These are phyloP conservation scores for Ceratosolen solmsi DNA, from an alignment of 1,140 invertebrate species.

Conservation along the genomic window DNA sequence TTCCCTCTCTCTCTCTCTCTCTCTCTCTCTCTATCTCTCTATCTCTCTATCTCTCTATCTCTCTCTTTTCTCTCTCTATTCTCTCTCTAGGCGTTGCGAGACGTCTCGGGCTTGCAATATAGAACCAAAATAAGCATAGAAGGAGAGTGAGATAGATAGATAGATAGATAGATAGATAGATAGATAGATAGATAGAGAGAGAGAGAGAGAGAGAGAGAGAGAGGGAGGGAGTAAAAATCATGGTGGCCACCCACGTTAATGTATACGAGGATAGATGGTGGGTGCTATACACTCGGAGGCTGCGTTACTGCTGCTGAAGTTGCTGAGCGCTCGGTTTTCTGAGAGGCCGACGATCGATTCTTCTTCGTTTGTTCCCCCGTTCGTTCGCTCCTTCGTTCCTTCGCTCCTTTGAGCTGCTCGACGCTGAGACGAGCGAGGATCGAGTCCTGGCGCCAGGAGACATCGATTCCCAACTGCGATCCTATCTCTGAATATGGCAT, in stretches of 20 bases:
- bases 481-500: constrained; percentile 2
- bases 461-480: background rate
- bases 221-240: constrained; percentile 64
- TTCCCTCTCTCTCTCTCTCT: background rate
- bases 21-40: background rate
- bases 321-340: constrained; percentile 3
- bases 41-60: background rate
- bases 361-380: background rate
- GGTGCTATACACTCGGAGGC: constrained; percentile 55
- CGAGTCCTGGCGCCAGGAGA: background rate
- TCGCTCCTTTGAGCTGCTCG: background rate
- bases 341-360: constrained; percentile 38
- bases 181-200: background rate
- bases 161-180: too few relatives aligned
- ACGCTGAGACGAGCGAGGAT: background rate
- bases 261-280: constrained; percentile 60
- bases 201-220: background rate
- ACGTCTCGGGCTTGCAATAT: background rate
- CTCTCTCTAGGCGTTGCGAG: background rate
- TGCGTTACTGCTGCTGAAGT: constrained; percentile 23
- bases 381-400: background rate
- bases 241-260: constrained; percentile 71
- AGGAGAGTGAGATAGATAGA: constrained; percentile 9
- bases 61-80: background rate
- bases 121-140: constrained; percentile 1